These are phyloP conservation scores for Caenorhabditis sp. DNA, from an alignment of 2,888 invertebrate species.

Conservation along the genomic window DNA sequence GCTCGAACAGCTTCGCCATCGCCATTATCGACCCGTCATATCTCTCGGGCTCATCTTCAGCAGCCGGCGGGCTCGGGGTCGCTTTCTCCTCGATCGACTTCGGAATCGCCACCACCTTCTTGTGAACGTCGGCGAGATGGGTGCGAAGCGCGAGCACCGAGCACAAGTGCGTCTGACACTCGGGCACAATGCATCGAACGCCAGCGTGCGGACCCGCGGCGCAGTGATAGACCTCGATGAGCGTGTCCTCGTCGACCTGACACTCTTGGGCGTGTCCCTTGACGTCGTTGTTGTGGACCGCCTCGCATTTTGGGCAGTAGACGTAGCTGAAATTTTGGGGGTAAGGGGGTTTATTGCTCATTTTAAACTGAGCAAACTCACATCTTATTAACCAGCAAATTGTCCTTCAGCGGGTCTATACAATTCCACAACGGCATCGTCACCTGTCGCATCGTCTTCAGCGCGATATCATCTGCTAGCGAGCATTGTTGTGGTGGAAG, in stretches of 20 bases:
- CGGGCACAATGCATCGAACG: slow-evolving; percentile 7
- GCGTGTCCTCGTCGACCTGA: neutral
- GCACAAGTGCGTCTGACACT: slow-evolving; percentile 5
- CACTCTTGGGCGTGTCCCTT: slow-evolving; percentile 4
- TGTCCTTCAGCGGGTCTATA: slow-evolving; percentile 52
- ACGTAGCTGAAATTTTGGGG: slow-evolving; percentile 36
- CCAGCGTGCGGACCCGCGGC: slow-evolving; percentile 17
- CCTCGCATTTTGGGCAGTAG: slow-evolving; percentile 37
- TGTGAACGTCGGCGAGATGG: slow-evolving; percentile 7
- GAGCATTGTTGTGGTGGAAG: neutral
- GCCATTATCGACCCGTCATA: slow-evolving; percentile 42
- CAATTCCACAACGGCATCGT: slow-evolving; percentile 30
- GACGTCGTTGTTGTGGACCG: slow-evolving; percentile 3
- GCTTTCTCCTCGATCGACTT: neutral
- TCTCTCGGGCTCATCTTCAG: neutral
- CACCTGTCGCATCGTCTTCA: neutral
- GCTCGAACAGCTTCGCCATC: slow-evolving; percentile 3
- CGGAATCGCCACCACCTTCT: neutral
- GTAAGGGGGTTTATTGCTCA: too few species aligned
- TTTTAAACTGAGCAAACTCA: slow-evolving; percentile 15
- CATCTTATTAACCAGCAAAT: slow-evolving; percentile 47
- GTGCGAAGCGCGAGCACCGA: slow-evolving; percentile 6
- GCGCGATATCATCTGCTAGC: slow-evolving; percentile 31
- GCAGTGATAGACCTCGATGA: slow-evolving; percentile 12
- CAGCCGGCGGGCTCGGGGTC: neutral